Percentiles rank a stretch among this genome's conserved stretches.
Evolutionary conservation across 2,113 vertebrate species (phyloP).

Genomic region (Pangasianodon hypophthalmus): DNA sequence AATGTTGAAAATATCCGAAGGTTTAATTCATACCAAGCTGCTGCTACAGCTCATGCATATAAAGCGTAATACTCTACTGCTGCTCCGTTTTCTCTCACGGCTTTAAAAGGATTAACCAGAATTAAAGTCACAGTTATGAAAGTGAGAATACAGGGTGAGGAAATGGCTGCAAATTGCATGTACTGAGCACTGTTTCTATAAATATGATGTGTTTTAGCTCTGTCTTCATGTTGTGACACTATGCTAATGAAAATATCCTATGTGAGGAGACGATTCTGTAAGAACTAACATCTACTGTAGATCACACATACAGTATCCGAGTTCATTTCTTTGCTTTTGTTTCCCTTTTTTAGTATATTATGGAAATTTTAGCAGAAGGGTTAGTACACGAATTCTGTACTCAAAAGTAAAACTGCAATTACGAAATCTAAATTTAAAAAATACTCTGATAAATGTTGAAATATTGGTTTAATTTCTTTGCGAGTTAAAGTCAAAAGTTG

Average conservation of each 20-base stretch:
- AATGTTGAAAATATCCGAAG: background rate
- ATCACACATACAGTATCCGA: background rate
- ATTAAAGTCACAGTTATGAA: background rate
- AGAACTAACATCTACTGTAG: background rate
- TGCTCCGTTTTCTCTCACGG: background rate
- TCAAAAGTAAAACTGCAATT: no score
- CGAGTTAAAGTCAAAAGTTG: no score
- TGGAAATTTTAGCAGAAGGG: background rate
- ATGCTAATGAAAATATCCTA: background rate
- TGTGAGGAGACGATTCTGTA: background rate
- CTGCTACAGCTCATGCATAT: background rate
- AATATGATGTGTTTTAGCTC: background rate
- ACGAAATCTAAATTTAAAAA: no score
- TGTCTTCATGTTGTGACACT: background rate
- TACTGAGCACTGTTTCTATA: background rate
- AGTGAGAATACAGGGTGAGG: background rate
- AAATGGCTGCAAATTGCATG: background rate
- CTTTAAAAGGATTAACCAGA: conserved; percentile 7
- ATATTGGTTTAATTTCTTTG: no score
- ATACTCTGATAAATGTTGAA: no score
- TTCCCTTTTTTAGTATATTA: background rate
- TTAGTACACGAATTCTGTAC: background rate
- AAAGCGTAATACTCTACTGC: background rate
- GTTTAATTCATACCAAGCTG: background rate
- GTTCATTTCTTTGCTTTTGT: background rate